These are phyloP conservation scores for Drosophila mojavensis DNA, from an alignment of 1,140 invertebrate species.

Conservation along the genomic window DNA sequence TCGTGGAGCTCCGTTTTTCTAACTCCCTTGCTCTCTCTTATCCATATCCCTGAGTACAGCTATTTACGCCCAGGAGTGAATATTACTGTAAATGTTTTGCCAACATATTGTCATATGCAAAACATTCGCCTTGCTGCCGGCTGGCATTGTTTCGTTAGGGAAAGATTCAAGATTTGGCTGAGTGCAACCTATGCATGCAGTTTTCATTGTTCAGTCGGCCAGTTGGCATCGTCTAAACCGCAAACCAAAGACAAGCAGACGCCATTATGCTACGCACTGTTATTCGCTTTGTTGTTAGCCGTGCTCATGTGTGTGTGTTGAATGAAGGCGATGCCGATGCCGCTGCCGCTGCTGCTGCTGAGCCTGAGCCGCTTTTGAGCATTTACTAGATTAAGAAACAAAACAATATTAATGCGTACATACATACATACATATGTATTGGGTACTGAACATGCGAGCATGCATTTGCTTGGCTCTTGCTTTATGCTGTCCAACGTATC, in stretches of 20 bases:
- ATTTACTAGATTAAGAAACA: slow-evolving; percentile 76
- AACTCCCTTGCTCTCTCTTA: no score
- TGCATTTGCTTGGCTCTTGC: neutral
- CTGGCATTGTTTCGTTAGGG: slow-evolving; percentile 30
- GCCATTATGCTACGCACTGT: slow-evolving; percentile 35
- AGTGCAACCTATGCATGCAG: neutral
- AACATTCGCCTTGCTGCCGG: slow-evolving; percentile 36
- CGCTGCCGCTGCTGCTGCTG: neutral
- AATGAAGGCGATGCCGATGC: slow-evolving; percentile 9
- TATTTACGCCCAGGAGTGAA: no score
- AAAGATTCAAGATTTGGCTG: slow-evolving; percentile 56
- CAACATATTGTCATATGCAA: slow-evolving; percentile 61
- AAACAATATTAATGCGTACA: slow-evolving; percentile 38
- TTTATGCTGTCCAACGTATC: slow-evolving; percentile 25
- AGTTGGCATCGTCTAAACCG: slow-evolving; percentile 35
- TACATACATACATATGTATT: neutral
- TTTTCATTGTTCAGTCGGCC: slow-evolving; percentile 20
- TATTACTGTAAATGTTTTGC: slow-evolving; percentile 60
- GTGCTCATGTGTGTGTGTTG: slow-evolving; percentile 21
- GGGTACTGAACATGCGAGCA: neutral
- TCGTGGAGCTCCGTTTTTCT: no score
- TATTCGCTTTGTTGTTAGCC: slow-evolving; percentile 41
- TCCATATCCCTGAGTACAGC: no score
- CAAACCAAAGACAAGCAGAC: slow-evolving; percentile 48
- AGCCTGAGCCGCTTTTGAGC: slow-evolving; percentile 74